These are phyloP conservation scores for Craseonycteris thonglongyai DNA, from an alignment of 2,113 vertebrate species.

Conservation along the genomic window DNA sequence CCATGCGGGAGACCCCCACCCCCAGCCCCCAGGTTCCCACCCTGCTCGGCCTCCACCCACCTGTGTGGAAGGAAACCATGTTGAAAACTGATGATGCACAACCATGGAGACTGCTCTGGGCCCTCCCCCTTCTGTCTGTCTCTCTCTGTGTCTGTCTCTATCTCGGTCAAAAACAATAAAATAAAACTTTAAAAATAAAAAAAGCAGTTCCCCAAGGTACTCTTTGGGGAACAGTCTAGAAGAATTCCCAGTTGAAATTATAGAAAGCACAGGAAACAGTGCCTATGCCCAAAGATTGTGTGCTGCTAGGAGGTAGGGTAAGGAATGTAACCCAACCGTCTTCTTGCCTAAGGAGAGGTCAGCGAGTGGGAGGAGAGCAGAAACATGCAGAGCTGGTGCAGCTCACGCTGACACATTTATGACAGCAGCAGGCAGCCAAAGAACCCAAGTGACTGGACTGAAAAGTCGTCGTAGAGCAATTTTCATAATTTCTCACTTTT, in stretches of 20 bases:
- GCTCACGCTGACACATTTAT: not conserved
- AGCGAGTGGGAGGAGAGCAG: not conserved
- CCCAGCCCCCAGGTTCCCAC: too few species aligned
- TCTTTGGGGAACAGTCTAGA: not conserved
- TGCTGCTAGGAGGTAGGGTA: not conserved
- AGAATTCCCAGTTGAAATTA: not conserved
- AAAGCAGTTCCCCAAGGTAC: not conserved
- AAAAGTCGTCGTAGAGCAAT: not conserved
- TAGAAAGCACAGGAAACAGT: not conserved
- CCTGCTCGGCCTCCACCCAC: too few species aligned
- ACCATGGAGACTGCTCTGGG: too few species aligned
- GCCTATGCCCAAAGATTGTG: not conserved
- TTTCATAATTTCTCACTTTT: not conserved
- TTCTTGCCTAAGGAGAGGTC: conserved; percentile 6
- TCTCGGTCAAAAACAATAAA: too few species aligned
- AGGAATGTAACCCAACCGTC: not conserved
- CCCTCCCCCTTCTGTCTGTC: too few species aligned
- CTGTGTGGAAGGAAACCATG: too few species aligned
- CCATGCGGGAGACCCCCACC: too few species aligned
- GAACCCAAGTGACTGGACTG: not conserved
- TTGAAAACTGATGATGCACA: too few species aligned
- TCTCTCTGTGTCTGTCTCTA: too few species aligned
- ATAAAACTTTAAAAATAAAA: too few species aligned
- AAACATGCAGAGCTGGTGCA: not conserved
- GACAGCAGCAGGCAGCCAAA: not conserved